Evolutionary conservation across 1,140 invertebrate species (phyloP), one percentile per base, ranked within the genome.

Genomic region (Papilio polytes): DNA sequence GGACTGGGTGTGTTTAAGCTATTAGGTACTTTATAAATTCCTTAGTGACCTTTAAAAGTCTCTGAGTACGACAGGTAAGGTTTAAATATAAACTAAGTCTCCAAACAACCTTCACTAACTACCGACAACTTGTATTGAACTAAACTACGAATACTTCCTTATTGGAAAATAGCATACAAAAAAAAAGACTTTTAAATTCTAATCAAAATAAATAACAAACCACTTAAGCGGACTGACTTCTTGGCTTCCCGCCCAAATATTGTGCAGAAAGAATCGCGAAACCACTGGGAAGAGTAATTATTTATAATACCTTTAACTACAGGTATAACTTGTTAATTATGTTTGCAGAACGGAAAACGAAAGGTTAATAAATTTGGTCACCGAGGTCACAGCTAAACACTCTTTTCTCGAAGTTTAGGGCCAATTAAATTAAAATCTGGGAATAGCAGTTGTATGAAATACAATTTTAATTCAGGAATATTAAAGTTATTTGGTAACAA

Each of bases 111-210:
- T 70, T 70, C 63, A 70, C 4, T 70, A 13, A 70, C 63, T 70
- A 70, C 26, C 13, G 26, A 70, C 63, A 26, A 70, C 22, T 73
- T 44, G 7, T 18, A 44, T 41, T 44, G 15, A 72, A 72, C 70
- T 44, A 73, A 73, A 20, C 36, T 44, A 46, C 41, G 41, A 36
- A 20, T 44, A 76, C 74, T 76, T 76, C 74, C 74, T 76, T 76
- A 76, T 76, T 76, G 44, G n/a, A 74, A 44, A 44, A 74, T 41
- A 2, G 18, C 8, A 70, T 36, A 74, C 36, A 74, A 76, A 76
- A 51, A 36, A 41, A 51, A 41, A 41, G 46, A 46, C n/a, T 76
- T 26, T 74, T n/a, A 53, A 76, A 46, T 12, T 76, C 20, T 76
- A 51, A 76, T 31, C 26, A 31, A 31, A 26, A 70, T 26, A 70